Conservation (phyloP, 2,797 vertebrate genomes). For the Leptodactylus fallax region DNA sequence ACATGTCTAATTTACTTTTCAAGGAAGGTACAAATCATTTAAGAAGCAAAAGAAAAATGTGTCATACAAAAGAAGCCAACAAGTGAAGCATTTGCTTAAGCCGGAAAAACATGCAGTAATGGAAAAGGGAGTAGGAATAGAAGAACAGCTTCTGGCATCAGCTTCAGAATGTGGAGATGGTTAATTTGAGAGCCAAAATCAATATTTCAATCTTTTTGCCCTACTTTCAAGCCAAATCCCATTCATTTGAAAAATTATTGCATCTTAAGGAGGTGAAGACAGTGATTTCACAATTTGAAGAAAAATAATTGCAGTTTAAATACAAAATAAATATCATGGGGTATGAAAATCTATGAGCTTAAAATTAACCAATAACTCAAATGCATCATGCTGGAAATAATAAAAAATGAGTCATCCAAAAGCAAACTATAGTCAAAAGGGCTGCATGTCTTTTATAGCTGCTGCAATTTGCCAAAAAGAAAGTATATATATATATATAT, state of each 20-base stretch:
- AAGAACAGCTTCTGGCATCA: slow-evolving; percentile 97
- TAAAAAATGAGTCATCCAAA: slow-evolving; percentile 66
- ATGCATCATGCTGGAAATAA: slow-evolving; percentile 61
- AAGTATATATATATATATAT: slow-evolving; percentile 11
- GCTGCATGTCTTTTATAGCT: slow-evolving; percentile 34
- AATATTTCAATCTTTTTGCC: slow-evolving; percentile 63
- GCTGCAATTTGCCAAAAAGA: slow-evolving; percentile 19
- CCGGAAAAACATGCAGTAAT: slow-evolving; percentile 76
- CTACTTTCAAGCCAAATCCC: slow-evolving; percentile 74
- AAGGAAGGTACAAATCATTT: slow-evolving; percentile 60
- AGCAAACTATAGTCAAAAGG: slow-evolving; percentile 64
- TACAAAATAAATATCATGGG: slow-evolving; percentile 69
- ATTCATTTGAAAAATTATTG: slow-evolving; percentile 66
- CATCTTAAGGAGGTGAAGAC: slow-evolving; percentile 63
- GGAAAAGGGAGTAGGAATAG: slow-evolving; percentile 73
- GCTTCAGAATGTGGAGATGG: slow-evolving; percentile 90
- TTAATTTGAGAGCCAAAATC: slow-evolving; percentile 80
- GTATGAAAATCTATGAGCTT: slow-evolving; percentile 76
- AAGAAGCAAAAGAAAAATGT: slow-evolving; percentile 63
- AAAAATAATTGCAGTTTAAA: slow-evolving; percentile 62
- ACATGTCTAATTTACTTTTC: not conserved
- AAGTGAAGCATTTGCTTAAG: slow-evolving; percentile 70
- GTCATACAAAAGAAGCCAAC: slow-evolving; percentile 70
- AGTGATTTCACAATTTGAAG: slow-evolving; percentile 62
- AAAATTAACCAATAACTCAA: slow-evolving; percentile 67